A percentile compares a stretch with the other conserved stretches of the same genome.
Conservation (phyloP, 2,113 vertebrate genomes). For the Bubalus kerabau region DNA sequence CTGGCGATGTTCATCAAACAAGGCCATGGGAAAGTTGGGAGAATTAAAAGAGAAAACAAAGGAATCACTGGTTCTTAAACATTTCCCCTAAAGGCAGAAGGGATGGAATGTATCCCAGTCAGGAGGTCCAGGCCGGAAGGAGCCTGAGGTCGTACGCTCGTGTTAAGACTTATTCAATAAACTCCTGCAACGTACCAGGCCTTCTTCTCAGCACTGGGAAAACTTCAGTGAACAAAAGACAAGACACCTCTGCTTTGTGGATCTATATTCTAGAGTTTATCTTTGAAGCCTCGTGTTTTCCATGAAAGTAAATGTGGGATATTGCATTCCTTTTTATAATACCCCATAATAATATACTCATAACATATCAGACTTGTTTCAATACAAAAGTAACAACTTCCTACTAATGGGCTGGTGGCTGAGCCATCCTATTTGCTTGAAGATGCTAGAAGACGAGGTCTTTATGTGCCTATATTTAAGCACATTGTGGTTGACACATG, state of each 20-base stretch:
- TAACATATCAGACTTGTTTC: neutral
- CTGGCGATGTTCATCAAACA: neutral
- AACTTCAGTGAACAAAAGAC: neutral
- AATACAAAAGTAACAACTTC: neutral
- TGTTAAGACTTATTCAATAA: neutral
- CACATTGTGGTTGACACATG: no score
- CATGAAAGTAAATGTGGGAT: neutral
- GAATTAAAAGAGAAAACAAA: neutral
- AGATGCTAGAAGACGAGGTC: neutral
- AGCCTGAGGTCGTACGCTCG: neutral
- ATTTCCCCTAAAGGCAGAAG: neutral
- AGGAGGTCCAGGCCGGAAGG: neutral
- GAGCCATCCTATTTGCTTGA: neutral
- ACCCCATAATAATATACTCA: rapidly evolving
- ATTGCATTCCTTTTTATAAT: no score
- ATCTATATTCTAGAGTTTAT: neutral
- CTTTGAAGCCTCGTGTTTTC: neutral
- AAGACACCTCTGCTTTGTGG: neutral
- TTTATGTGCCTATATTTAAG: no score
- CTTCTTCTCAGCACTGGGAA: neutral
- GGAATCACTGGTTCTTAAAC: neutral
- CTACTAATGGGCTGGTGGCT: neutral
- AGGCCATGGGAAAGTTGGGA: neutral
- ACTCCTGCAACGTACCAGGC: neutral
- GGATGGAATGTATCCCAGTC: neutral